phyloP scores from a whole-genome alignment of 2,888 invertebrate genomes.

The Acleris literana region DNA sequence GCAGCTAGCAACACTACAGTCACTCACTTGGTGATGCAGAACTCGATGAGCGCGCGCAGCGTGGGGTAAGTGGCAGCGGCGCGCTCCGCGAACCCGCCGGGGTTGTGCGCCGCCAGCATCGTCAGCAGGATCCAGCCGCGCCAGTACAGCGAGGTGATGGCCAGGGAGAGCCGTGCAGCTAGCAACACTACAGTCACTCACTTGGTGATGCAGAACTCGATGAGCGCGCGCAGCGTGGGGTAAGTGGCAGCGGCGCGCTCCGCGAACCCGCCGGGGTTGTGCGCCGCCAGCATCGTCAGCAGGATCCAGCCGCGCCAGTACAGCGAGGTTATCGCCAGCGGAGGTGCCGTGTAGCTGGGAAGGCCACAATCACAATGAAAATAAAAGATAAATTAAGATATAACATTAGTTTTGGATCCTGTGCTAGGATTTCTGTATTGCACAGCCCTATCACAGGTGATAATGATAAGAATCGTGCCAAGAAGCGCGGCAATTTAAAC shows the following conservation, averaged over 20 bases:
- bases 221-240: constrained; percentile 94
- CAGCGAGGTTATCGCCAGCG: constrained; percentile 92
- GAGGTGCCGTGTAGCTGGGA: constrained; percentile 90
- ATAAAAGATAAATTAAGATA: no score
- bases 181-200: constrained; percentile 62
- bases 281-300: constrained; percentile 90
- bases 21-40: constrained; percentile 48
- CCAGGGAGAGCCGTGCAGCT: constrained; percentile 78
- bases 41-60: constrained; percentile 91
- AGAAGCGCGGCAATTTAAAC: background rate
- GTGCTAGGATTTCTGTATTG: no score
- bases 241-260: constrained; percentile 94
- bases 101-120: constrained; percentile 96
- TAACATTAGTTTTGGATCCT: no score
- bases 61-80: constrained; percentile 97
- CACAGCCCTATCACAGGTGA: no score
- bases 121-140: constrained; percentile 91
- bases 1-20: background rate
- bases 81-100: constrained; percentile 91
- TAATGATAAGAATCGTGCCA: no score
- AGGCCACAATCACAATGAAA: background rate
- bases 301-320: constrained; percentile 98
- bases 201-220: constrained; percentile 99
- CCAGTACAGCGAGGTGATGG: constrained; percentile 96
- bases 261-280: constrained; percentile 95